Conservation (phyloP, 2,797 vertebrate species). For the Simalia tracyae region DNA sequence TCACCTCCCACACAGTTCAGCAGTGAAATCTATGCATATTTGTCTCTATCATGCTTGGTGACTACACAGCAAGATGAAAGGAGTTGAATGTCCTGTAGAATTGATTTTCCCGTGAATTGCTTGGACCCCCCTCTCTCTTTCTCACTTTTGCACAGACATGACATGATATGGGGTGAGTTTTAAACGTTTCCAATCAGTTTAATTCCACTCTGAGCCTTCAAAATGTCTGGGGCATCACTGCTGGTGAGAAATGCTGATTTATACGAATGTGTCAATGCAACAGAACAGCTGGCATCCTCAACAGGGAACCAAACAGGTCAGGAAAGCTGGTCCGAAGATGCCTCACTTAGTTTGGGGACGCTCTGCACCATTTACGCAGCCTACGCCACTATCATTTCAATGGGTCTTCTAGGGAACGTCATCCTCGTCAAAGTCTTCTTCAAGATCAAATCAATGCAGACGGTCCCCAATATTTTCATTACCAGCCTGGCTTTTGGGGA, state of each 20-base stretch:
- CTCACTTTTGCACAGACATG: slow-evolving; percentile 11
- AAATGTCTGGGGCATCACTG: slow-evolving; percentile 68
- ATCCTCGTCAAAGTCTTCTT: slow-evolving; percentile 83
- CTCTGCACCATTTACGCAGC: slow-evolving; percentile 73
- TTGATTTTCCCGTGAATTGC: slow-evolving; percentile 26
- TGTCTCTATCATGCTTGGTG: slow-evolving; percentile 67
- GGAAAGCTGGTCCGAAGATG: slow-evolving; percentile 65
- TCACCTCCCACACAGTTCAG: slow-evolving; percentile 75
- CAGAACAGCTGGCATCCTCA: slow-evolving; percentile 58
- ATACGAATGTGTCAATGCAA: slow-evolving; percentile 63
- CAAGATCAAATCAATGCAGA: slow-evolving; percentile 83
- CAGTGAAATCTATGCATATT: slow-evolving; percentile 66
- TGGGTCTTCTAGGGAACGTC: slow-evolving; percentile 80
- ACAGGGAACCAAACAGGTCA: slow-evolving; percentile 61
- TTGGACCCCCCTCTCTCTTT: slow-evolving; percentile 21
- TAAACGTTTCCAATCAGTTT: slow-evolving; percentile 27
- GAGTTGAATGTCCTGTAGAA: slow-evolving; percentile 31
- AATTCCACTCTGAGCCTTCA: slow-evolving; percentile 57
- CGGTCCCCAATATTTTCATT: slow-evolving; percentile 82
- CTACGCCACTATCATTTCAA: slow-evolving; percentile 77
- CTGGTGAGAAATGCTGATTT: slow-evolving; percentile 70
- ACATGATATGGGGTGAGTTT: slow-evolving; percentile 16
- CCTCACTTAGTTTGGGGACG: slow-evolving; percentile 73
- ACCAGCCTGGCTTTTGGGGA: slow-evolving; percentile 82
- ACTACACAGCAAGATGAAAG: slow-evolving; percentile 61